A percentile compares a stretch with the other conserved stretches of the same genome.
phyloP scores from a whole-genome alignment of 2,797 vertebrate species.

The Coracias cyanogaster region DNA sequence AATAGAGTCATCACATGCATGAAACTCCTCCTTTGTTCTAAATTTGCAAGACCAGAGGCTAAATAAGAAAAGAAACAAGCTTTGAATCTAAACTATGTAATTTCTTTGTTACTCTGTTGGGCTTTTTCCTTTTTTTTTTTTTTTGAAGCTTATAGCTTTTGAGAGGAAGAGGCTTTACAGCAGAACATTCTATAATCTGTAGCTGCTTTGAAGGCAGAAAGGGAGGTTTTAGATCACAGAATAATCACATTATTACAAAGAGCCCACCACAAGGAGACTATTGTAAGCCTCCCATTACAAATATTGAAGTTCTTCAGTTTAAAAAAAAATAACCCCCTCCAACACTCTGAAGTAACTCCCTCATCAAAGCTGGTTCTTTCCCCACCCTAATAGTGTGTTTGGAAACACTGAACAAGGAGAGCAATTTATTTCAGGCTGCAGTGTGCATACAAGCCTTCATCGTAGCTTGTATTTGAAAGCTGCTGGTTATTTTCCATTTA shows the following conservation, averaged over 20 bases:
- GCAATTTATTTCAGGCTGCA: background rate
- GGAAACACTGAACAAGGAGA: background rate
- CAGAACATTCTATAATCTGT: background rate
- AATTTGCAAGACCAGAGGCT: background rate
- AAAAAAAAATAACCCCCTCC: background rate
- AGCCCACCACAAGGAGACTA: background rate
- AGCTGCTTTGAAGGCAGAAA: background rate
- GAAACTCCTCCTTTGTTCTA: fast-evolving
- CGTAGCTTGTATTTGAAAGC: background rate
- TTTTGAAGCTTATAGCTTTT: background rate
- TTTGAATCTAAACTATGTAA: background rate
- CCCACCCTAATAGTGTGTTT: background rate
- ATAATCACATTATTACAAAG: background rate
- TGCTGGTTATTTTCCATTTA: background rate
- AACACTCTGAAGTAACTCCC: background rate
- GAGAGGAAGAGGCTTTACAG: background rate
- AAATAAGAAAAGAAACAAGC: background rate
- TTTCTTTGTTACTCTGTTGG: background rate
- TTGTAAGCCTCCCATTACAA: background rate
- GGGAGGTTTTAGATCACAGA: background rate
- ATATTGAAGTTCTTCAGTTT: background rate
- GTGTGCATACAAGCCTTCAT: background rate
- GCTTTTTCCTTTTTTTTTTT: no score
- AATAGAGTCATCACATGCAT: background rate
- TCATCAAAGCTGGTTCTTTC: background rate